Conservation (phyloP, 2,888 invertebrate species). For the Onchidella celtica region DNA sequence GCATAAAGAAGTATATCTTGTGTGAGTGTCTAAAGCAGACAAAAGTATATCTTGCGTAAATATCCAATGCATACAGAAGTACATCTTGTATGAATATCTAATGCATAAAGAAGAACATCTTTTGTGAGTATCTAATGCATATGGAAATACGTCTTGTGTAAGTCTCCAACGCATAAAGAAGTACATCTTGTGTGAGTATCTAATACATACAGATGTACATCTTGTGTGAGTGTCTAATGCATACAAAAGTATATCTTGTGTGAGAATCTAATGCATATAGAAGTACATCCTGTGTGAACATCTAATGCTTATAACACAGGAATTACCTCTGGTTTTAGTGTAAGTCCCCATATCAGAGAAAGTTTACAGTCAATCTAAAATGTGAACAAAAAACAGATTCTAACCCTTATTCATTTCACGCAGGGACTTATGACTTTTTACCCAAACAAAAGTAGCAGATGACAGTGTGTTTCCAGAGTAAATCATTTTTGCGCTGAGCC, state of each 20-base stretch:
- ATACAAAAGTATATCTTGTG: not conserved
- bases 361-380: too few species aligned
- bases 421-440: too few species aligned
- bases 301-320: not conserved
- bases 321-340: too few species aligned
- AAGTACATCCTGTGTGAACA: slow-evolving; percentile 7
- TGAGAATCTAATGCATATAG: not conserved
- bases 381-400: too few species aligned
- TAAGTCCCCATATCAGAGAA: too few species aligned
- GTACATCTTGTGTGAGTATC: slow-evolving; percentile 3
- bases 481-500: too few species aligned
- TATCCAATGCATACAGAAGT: not conserved
- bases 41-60: slow-evolving; percentile 4
- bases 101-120: not conserved
- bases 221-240: not conserved
- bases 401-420: too few species aligned
- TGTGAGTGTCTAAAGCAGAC: not conserved
- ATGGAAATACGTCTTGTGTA: not conserved
- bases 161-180: not conserved
- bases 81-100: not conserved
- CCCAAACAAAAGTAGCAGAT: too few species aligned
- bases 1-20: not conserved
- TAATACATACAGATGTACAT: not conserved
- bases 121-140: not conserved
- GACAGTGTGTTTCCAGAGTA: too few species aligned